phyloP scores from a whole-genome alignment of 2,797 vertebrate species.

The Eulemur rubriventer region DNA sequence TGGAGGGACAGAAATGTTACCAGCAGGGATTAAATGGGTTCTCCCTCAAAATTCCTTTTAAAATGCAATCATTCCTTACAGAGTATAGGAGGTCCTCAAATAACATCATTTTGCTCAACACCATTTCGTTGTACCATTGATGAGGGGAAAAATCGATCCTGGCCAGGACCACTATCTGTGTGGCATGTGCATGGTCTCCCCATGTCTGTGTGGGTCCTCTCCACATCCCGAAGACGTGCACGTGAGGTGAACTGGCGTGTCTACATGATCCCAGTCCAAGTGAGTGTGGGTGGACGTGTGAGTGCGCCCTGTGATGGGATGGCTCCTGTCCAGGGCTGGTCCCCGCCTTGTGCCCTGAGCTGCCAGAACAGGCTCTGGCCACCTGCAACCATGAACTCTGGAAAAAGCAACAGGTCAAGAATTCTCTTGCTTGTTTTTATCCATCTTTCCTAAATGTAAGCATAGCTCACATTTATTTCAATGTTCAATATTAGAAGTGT shows the following conservation, averaged over 20 bases:
- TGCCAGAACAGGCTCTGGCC: background rate
- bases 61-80: background rate
- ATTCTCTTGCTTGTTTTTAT: background rate
- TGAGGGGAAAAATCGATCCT: background rate
- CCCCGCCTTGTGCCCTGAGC: background rate
- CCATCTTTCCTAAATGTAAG: background rate
- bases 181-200: background rate
- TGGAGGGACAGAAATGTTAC: background rate
- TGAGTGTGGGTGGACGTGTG: background rate
- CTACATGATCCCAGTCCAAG: background rate
- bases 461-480: background rate
- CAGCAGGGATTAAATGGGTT: background rate
- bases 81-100: background rate
- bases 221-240: background rate
- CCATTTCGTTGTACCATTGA: background rate
- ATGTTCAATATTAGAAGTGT: background rate
- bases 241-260: background rate
- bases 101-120: background rate
- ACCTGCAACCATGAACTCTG: background rate
- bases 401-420: background rate
- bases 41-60: background rate
- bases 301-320: background rate
- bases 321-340: background rate
- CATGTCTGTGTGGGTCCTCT: background rate
- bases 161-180: background rate